A percentile compares a stretch with the other conserved stretches of the same genome.
phyloP scores from a whole-genome alignment of 2,797 vertebrate species.

The Megalops cyprinoides region DNA sequence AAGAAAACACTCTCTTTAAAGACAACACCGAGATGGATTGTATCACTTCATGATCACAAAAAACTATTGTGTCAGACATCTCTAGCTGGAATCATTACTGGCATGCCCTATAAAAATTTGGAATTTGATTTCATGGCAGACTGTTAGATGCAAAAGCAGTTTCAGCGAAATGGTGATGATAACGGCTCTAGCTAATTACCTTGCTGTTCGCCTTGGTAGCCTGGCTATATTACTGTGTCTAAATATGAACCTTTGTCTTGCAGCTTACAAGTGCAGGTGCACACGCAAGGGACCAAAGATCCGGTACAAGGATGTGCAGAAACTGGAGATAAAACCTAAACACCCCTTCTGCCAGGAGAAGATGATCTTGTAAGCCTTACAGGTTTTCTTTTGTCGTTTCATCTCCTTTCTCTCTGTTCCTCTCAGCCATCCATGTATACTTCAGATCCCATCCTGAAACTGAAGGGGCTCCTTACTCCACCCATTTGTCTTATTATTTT shows the following conservation, averaged over 20 bases:
- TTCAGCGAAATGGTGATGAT: background rate
- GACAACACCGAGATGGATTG: background rate
- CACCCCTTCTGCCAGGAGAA: slow-evolving; percentile 96
- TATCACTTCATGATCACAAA: background rate
- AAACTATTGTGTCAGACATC: background rate
- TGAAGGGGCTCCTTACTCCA: background rate
- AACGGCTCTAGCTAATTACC: background rate
- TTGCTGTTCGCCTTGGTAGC: background rate
- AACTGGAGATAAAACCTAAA: slow-evolving; percentile 97
- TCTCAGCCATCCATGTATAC: background rate
- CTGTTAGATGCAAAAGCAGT: background rate
- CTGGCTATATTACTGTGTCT: background rate
- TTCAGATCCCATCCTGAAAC: background rate
- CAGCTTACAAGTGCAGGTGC: slow-evolving; percentile 97
- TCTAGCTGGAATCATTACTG: background rate
- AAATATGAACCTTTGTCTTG: slow-evolving; percentile 33
- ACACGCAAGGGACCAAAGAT: slow-evolving; percentile 98
- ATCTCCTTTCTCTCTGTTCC: background rate
- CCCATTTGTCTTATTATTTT: background rate
- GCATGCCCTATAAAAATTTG: background rate
- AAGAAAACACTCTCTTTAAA: slow-evolving; percentile 8
- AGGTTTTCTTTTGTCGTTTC: slow-evolving; percentile 6
- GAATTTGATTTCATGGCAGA: background rate
- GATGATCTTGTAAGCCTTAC: slow-evolving; percentile 99
- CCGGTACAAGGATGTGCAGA: slow-evolving; percentile 94